These are phyloP conservation scores for Eristalis pertinax DNA, from an alignment of 2,888 invertebrate species.

Conservation along the genomic window DNA sequence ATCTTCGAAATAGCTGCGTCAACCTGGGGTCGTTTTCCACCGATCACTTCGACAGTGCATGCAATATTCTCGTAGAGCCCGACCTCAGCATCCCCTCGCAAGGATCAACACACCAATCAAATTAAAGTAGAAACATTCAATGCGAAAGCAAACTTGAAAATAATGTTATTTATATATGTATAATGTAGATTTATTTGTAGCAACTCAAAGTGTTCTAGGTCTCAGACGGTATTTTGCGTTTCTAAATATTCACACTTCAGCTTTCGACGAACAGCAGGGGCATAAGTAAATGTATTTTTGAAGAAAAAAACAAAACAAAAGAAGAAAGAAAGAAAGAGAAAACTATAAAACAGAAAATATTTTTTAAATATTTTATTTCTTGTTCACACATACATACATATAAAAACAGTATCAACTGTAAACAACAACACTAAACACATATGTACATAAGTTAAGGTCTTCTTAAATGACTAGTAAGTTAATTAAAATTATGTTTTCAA, in stretches of 20 bases:
- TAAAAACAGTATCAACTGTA: slow-evolving; percentile 14
- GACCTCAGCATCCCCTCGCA: slow-evolving; percentile 37
- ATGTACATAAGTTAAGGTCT: slow-evolving; percentile 63
- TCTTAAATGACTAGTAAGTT: slow-evolving; percentile 58
- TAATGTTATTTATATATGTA: slow-evolving; percentile 49
- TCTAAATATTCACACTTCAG: slow-evolving; percentile 43
- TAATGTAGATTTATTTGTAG: slow-evolving; percentile 29
- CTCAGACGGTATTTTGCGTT: slow-evolving; percentile 59
- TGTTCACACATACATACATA: slow-evolving; percentile 37
- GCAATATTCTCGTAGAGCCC: slow-evolving; percentile 79
- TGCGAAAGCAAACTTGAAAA: slow-evolving; percentile 12
- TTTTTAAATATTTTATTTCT: slow-evolving; percentile 51
- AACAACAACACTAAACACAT: slow-evolving; percentile 15
- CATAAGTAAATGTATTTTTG: slow-evolving; percentile 26
- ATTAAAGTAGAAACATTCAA: neutral
- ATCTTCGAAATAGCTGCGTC: slow-evolving; percentile 84
- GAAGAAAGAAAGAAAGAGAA: neutral
- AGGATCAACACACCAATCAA: slow-evolving; percentile 39
- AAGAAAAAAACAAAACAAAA: neutral
- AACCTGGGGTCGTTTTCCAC: slow-evolving; percentile 82
- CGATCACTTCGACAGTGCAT: slow-evolving; percentile 82
- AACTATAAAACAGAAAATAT: neutral
- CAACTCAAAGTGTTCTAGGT: slow-evolving; percentile 62
- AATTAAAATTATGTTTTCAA: slow-evolving; percentile 62
- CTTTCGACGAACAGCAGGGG: neutral